A percentile compares a stretch with the other conserved stretches of the same genome.
Conservation (phyloP, 2,113 vertebrate genomes). For the Laticauda colubrina region DNA sequence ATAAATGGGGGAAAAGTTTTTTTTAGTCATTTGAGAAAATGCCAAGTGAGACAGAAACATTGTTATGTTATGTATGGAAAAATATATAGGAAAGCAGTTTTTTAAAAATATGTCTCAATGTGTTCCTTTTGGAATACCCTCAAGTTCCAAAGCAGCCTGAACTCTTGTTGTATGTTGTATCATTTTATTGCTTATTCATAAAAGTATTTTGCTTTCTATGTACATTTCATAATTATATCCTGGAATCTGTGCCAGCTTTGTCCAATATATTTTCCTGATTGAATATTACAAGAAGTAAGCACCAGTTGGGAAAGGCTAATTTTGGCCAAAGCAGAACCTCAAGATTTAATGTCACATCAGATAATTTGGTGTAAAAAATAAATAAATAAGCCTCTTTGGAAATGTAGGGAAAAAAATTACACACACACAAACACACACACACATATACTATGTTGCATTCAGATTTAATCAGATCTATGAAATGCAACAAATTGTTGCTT, state of each 20-base stretch:
- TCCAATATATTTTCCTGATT: not conserved
- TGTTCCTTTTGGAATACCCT: not conserved
- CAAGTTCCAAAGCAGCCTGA: not conserved
- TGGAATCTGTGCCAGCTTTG: not conserved
- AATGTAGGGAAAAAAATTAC: not conserved
- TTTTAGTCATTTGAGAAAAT: not conserved
- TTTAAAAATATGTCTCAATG: not conserved
- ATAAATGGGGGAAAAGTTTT: not conserved
- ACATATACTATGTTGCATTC: not conserved
- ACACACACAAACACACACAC: not conserved
- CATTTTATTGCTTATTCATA: not conserved
- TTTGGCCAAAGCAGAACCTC: not conserved
- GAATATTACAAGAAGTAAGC: not conserved
- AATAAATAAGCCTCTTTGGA: not conserved
- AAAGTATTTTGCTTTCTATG: not conserved
- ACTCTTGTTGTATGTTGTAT: not conserved
- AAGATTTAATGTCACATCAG: not conserved
- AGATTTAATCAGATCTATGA: not conserved
- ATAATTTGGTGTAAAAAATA: not conserved
- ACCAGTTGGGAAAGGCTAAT: not conserved
- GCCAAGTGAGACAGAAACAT: not conserved
- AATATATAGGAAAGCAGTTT: not conserved
- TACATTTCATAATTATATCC: not conserved
- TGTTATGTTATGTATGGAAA: not conserved
- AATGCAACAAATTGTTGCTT: not conserved